Percentiles rank a stretch among this genome's conserved stretches.
These are phyloP conservation scores for Hydrolagus colliei DNA, from an alignment of 2,797 vertebrate genomes.

Conservation along the genomic window DNA sequence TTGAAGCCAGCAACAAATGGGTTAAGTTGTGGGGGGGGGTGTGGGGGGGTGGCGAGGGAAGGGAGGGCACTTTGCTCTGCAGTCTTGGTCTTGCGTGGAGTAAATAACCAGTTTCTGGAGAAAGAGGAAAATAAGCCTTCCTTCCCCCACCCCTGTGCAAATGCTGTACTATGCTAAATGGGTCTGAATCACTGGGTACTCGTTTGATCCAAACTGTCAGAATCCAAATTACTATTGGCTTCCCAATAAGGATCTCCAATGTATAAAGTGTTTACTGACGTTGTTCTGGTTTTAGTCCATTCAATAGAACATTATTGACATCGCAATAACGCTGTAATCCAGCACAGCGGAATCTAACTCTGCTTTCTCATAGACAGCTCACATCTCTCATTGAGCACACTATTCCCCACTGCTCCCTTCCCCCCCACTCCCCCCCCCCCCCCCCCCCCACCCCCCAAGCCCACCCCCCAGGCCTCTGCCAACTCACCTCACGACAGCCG, in stretches of 20 bases:
- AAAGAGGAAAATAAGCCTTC: not conserved
- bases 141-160: not conserved
- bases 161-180: not conserved
- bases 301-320: slow-evolving; percentile 95
- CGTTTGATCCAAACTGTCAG: slow-evolving; percentile 62
- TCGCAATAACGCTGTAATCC: slow-evolving; percentile 91
- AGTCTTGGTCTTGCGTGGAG: no score
- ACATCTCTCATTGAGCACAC: slow-evolving; percentile 22
- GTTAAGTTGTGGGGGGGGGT: not conserved
- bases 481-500: not conserved
- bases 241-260: slow-evolving; percentile 92
- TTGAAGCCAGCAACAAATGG: not conserved
- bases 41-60: no score
- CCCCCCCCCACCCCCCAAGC: no score
- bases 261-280: slow-evolving; percentile 76
- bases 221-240: slow-evolving; percentile 97
- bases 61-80: not conserved
- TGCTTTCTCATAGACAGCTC: slow-evolving; percentile 18
- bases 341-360: slow-evolving; percentile 38
- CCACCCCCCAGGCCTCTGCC: no score
- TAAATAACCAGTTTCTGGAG: not conserved
- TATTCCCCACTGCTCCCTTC: not conserved
- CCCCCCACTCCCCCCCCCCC: no score
- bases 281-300: slow-evolving; percentile 68
- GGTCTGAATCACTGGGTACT: slow-evolving; percentile 41